Evolutionary conservation across 2,888 invertebrate species (phyloP), one percentile per base, ranked within the genome.

Genomic region (Limnephilus lunatus): DNA sequence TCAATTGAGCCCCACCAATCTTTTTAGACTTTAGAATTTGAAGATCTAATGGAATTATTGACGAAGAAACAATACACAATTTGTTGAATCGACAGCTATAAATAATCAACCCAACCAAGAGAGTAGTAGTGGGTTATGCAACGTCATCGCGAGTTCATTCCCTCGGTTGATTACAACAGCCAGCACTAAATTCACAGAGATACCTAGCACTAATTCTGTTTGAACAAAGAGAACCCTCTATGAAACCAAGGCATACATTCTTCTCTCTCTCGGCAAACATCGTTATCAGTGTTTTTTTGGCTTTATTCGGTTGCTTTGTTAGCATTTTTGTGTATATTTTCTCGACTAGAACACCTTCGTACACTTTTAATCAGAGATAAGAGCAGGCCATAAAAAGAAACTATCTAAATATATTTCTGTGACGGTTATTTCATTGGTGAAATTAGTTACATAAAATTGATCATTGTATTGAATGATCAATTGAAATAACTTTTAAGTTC

Each of bases 141-240:
- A 68, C 68, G 68, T 68, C 35, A 39, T 83, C 14, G 82, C 15
- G 30, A 31, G 83, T 35, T 39, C 83, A 83, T 35, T 83, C 83
- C 32, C 83, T 83, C 35, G 35, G 83, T 39, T 83, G 83, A 83
- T 83, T 83, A 83, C 83, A 83, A 32, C 83, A 83, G 83, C 83
- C 83, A 39, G 31, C 83, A 83, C 83, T 44, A 44, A 85, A n/a
- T 30, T 39, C 85, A 44, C 39, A 44, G 39, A 85, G 85, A 85
- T 30, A 68, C 68, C 68, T 68, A 85, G 85, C 85, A 85, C 86
- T 44, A 86, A 86, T 48, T 86, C 44, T 44, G 86, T 39, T 44
- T 86, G 86, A 86, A 86, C 86, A 86, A 44, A 44, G 44, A 86
- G 39, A 86, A 25, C 39, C 25, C 30, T 83, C 35, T 83, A 35